Base-by-base conservation (phyloP, 2,888 invertebrate genomes). In the Herminia tarsipennalis region DNA sequence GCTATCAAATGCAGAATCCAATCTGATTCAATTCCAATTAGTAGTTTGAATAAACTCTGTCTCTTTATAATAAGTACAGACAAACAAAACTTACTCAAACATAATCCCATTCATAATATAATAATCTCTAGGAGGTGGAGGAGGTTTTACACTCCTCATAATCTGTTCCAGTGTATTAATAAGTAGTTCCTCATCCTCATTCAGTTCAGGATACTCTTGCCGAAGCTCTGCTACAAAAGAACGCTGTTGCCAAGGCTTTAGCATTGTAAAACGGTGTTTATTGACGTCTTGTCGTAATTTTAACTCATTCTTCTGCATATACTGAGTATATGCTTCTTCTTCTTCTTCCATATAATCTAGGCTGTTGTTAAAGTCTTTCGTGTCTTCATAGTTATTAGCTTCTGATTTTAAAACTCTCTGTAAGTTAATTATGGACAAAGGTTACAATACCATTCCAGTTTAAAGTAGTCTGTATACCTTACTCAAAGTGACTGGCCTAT, bases 21-120 rank as follows among this genome's bases (percentile, higher is more conserved):
- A n/a, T n/a, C n/a, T n/a, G n/a, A n/a, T n/a, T n/a, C n/a, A n/a
- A n/a, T n/a, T n/a, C n/a, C n/a, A n/a, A n/a, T n/a, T n/a, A n/a
- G n/a, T n/a, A n/a, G n/a, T n/a, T n/a, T n/a, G n/a, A n/a, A n/a
- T n/a, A n/a, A n/a, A n/a, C n/a, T n/a, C n/a, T n/a, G n/a, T n/a
- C n/a, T n/a, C n/a, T n/a, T n/a, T n/a, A n/a, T n/a, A n/a, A n/a
- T n/a, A n/a, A n/a, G n/a, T n/a, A n/a, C n/a, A n/a, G n/a, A n/a
- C n/a, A n/a, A n/a, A n/a, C n/a, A n/a, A n/a, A n/a, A 77, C 86
- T 81, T 56, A 86, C 87, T 80, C 73, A 50, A 74, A 76, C 63
- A 65, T 70, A 25, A 62, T 63, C 2, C 68, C 76, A 50, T 79
- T 75, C 56, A 76, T 63, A 4, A 76, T 35, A 60, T 55, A 86